Conservation (phyloP, 35 echinoderm and acorn worm genomes). For the Nesometra sesokonis region DNA sequence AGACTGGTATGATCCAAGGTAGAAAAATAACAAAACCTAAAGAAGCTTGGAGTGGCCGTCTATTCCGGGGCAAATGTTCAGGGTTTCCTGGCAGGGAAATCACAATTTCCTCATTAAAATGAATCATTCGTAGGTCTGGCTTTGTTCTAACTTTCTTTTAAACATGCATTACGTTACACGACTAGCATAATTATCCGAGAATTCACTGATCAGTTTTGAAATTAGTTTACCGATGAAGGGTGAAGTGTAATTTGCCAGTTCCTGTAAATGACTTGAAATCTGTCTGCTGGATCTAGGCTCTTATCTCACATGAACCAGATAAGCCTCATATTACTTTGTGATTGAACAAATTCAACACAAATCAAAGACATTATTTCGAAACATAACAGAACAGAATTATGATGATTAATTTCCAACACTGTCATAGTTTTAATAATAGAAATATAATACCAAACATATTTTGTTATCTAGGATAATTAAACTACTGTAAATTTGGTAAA, state of each 20-base stretch:
- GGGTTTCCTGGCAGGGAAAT: neutral
- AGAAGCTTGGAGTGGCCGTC: neutral
- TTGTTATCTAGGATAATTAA: too few relatives aligned
- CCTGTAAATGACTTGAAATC: neutral
- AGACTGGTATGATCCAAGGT: neutral
- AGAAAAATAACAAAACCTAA: neutral
- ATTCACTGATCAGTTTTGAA: neutral
- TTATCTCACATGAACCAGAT: too few relatives aligned
- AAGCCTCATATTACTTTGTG: too few relatives aligned
- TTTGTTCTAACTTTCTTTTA: neutral
- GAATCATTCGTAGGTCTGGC: neutral
- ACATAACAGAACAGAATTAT: too few relatives aligned
- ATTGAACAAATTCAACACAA: too few relatives aligned
- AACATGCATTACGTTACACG: neutral
- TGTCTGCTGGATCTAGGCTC: too few relatives aligned
- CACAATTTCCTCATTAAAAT: neutral
- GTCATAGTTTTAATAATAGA: too few relatives aligned
- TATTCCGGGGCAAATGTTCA: neutral
- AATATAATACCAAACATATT: too few relatives aligned
- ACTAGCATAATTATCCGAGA: neutral
- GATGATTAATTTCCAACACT: too few relatives aligned
- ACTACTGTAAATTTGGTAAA: too few relatives aligned
- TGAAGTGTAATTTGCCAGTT: neutral
- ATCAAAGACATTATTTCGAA: too few relatives aligned
- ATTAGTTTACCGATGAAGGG: neutral